Percentiles rank a stretch among this genome's conserved stretches.
phyloP scores from a whole-genome alignment of 2,888 invertebrate species.

The Thysanoteuthis rhombus region DNA sequence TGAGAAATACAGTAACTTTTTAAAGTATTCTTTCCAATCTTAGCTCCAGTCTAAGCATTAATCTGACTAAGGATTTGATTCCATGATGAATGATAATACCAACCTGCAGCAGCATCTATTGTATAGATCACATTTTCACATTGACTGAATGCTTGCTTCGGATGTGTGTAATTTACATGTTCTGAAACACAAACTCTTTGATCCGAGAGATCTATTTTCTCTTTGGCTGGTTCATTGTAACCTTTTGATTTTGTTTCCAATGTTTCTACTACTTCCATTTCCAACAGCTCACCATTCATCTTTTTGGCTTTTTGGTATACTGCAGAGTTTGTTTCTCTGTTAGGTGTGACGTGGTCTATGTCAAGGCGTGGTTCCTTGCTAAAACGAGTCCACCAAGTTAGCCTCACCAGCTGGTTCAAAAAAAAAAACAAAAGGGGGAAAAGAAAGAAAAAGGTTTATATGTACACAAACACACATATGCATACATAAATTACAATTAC shows the following conservation, averaged over 20 bases:
- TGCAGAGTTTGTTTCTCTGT: background rate
- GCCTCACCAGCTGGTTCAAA: conserved; percentile 43
- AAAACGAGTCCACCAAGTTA: conserved; percentile 55
- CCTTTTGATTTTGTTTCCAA: background rate
- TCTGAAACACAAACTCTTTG: background rate
- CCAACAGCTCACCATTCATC: background rate
- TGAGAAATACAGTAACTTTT: too few relatives aligned
- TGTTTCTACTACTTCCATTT: background rate
- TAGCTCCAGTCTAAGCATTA: too few relatives aligned
- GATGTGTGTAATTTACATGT: too few relatives aligned
- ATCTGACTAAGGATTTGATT: too few relatives aligned
- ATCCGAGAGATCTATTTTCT: background rate
- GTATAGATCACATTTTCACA: background rate
- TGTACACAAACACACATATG: background rate
- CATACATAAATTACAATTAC: too few relatives aligned
- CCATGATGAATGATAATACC: background rate
- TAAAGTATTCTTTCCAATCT: too few relatives aligned
- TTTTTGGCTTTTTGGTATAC: background rate
- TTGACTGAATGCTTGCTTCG: background rate
- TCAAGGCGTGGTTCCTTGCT: conserved; percentile 49
- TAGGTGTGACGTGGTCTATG: conserved; percentile 39
- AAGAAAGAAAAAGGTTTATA: background rate
- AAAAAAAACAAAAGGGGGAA: background rate
- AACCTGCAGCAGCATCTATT: background rate
- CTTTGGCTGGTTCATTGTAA: background rate